Evolutionary conservation across 2,888 invertebrate species (phyloP).

Genomic region (Polydrusus cervinus): DNA sequence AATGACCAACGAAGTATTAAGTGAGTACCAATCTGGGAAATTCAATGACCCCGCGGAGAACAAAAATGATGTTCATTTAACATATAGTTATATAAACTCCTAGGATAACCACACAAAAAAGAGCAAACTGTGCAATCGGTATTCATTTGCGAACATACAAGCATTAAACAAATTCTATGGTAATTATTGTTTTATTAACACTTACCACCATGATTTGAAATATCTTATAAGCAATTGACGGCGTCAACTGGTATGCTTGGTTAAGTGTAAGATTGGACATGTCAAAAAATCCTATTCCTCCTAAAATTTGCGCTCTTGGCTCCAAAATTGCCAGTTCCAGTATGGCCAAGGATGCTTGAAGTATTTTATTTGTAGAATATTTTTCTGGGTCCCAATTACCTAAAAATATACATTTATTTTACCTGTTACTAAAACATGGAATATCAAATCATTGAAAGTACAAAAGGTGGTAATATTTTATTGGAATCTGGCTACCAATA

Average conservation of each 20-base stretch:
- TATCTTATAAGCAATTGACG: slow-evolving; percentile 63
- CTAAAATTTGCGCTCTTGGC: slow-evolving; percentile 64
- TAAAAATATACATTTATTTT: slow-evolving; percentile 28
- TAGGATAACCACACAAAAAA: no score
- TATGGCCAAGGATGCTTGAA: slow-evolving; percentile 59
- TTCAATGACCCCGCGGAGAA: no score
- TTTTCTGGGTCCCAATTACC: slow-evolving; percentile 61
- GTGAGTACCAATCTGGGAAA: no score
- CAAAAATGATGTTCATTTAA: no score
- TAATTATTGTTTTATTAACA: background rate
- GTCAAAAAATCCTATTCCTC: slow-evolving; percentile 69
- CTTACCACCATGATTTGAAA: slow-evolving; percentile 52
- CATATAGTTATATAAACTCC: no score
- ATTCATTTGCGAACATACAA: no score
- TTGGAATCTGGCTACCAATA: no score
- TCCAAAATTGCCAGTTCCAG: slow-evolving; percentile 63
- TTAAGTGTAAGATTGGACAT: slow-evolving; percentile 68
- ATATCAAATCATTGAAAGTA: no score
- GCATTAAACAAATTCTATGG: background rate
- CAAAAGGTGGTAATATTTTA: no score
- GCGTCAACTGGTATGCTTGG: slow-evolving; percentile 67
- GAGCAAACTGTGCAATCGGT: no score
- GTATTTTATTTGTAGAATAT: slow-evolving; percentile 56
- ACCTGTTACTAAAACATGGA: no score
- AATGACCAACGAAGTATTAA: no score